Evolutionary conservation across 2,113 vertebrate species (phyloP).

Genomic region (Ibidorhyncha struthersii): DNA sequence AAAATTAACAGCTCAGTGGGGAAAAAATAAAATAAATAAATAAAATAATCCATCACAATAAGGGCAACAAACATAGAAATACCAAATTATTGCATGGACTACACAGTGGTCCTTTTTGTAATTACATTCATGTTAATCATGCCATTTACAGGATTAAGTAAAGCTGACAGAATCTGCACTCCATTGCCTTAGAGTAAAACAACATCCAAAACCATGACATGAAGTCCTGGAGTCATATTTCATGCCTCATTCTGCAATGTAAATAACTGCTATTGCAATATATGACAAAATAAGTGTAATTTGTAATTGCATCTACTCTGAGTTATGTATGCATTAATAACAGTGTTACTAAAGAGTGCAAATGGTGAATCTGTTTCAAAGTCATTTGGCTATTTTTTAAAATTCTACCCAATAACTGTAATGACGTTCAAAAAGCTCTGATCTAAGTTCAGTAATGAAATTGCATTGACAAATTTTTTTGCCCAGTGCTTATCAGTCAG

Average conservation of each 20-base stretch:
- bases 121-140: neutral
- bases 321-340: neutral
- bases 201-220: neutral
- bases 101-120: neutral
- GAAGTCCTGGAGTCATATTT: neutral
- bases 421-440: neutral
- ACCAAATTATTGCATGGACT: neutral
- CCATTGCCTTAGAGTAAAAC: neutral
- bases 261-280: neutral
- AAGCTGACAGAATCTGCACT: neutral
- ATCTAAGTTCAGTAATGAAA: slow-evolving; percentile 22
- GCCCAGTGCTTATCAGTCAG: slow-evolving; percentile 28
- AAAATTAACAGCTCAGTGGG: neutral
- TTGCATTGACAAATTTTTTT: slow-evolving; percentile 8
- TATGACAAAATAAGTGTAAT: neutral
- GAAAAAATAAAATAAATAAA: neutral
- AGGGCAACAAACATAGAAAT: neutral
- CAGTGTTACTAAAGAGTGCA: neutral
- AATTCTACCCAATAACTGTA: neutral
- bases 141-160: neutral
- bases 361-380: neutral
- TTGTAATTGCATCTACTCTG: neutral
- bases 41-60: neutral
- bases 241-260: neutral
- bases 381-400: neutral